These are phyloP conservation scores for Phania funesta DNA, from an alignment of 2,888 invertebrate species.

Conservation along the genomic window DNA sequence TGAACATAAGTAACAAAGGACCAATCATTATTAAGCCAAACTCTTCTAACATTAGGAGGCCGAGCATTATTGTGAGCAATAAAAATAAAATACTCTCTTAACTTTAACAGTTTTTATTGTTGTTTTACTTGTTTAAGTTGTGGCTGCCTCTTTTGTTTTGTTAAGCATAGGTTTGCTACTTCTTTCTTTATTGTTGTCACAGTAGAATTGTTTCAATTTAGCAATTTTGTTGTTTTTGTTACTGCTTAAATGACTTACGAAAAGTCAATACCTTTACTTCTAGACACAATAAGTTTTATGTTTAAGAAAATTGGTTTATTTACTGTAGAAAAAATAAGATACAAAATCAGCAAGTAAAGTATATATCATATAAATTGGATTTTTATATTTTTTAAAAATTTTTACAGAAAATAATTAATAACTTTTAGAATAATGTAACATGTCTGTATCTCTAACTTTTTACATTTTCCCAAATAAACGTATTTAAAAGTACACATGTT, in stretches of 20 bases:
- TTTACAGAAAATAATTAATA: no score
- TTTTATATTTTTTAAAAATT: no score
- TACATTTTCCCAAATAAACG: no score
- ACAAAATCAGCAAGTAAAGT: no score
- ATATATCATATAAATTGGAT: no score
- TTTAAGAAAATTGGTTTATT: constrained; percentile 54
- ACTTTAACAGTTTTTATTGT: constrained; percentile 48
- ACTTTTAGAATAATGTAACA: no score
- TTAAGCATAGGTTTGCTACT: constrained; percentile 7
- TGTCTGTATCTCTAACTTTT: no score
- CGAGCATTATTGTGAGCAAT: constrained; percentile 14
- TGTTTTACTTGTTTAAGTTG: constrained; percentile 51
- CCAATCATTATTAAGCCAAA: constrained; percentile 3
- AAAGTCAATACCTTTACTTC: constrained; percentile 32
- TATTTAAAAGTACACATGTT: constrained; percentile 19
- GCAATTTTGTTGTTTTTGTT: constrained; percentile 26
- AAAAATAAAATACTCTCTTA: constrained; percentile 17
- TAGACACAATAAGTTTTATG: constrained; percentile 37
- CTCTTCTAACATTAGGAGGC: constrained; percentile 8
- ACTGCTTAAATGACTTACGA: constrained; percentile 22
- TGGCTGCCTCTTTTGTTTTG: neutral
- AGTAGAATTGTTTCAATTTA: constrained; percentile 34
- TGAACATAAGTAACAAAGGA: constrained; percentile 8
- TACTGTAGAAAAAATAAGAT: no score
- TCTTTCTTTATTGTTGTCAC: constrained; percentile 22